Conservation (phyloP, 2,113 vertebrate genomes). For the Okapia johnstoni region DNA sequence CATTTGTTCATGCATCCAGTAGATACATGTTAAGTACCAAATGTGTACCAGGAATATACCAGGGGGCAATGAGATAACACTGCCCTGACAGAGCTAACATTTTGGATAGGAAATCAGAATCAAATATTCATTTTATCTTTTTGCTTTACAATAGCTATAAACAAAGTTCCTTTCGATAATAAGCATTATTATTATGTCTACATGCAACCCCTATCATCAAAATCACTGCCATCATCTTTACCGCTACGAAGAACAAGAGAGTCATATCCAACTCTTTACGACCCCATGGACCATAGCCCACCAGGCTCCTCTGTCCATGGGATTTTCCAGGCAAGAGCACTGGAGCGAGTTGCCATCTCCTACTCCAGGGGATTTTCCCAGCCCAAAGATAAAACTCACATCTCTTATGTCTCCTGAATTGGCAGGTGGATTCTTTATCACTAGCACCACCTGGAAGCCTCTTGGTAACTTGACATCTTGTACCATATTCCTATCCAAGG, state of each 20-base stretch:
- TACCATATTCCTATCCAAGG: not conserved
- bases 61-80: not conserved
- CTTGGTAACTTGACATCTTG: not conserved
- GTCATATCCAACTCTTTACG: not conserved
- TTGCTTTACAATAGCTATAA: not conserved
- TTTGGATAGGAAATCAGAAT: not conserved
- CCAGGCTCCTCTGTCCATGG: not conserved
- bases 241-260: not conserved
- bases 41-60: not conserved
- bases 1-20: not conserved
- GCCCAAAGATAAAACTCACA: not conserved
- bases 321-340: not conserved
- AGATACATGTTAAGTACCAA: not conserved
- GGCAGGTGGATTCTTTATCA: not conserved
- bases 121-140: not conserved
- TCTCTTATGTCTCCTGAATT: not conserved
- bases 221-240: not conserved
- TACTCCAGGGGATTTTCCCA: not conserved
- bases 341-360: not conserved
- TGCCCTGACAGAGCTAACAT: not conserved
- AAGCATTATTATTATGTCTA: not conserved
- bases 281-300: not conserved
- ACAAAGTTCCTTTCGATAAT: not conserved
- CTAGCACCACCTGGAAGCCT: not conserved
- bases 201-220: not conserved